Conservation (phyloP, 2,888 invertebrate genomes). For the Macrostomum cliftonense region DNA sequence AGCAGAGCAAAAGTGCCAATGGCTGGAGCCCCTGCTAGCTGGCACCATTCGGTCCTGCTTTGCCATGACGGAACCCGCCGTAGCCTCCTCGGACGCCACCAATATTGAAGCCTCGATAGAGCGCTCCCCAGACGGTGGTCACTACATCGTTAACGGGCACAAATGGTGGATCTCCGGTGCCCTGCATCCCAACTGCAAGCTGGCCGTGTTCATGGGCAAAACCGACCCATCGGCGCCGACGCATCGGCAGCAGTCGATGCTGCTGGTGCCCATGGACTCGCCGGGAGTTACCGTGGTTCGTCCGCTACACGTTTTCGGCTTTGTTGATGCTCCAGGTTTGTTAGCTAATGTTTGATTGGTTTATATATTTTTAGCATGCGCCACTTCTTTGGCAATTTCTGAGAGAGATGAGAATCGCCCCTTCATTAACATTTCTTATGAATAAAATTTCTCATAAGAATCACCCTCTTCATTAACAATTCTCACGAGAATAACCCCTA, state of each 20-base stretch:
- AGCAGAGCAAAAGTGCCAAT: conserved; percentile 33
- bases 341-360: neutral
- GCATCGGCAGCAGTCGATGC: conserved; percentile 39
- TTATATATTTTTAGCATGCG: too few species aligned
- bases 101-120: conserved; percentile 38
- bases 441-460: too few species aligned
- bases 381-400: too few species aligned
- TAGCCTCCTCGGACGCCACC: conserved; percentile 40
- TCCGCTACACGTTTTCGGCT: conserved; percentile 37
- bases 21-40: conserved; percentile 33
- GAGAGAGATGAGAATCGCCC: too few species aligned
- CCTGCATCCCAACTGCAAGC: conserved; percentile 36
- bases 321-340: conserved; percentile 37
- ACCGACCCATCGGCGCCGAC: conserved; percentile 24
- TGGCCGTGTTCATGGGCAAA: conserved; percentile 41
- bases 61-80: conserved; percentile 31
- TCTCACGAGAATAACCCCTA: too few species aligned
- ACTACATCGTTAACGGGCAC: conserved; percentile 38
- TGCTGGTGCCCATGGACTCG: conserved; percentile 40
- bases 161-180: conserved; percentile 42
- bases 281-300: conserved; percentile 37
- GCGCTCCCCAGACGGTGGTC: conserved; percentile 24
- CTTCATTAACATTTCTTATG: too few species aligned
- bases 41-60: conserved; percentile 33
- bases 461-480: too few species aligned